Evolutionary conservation across 2,888 invertebrate species (phyloP), one percentile per base, ranked within the genome.

Genomic region (Yponomeuta cagnagella): DNA sequence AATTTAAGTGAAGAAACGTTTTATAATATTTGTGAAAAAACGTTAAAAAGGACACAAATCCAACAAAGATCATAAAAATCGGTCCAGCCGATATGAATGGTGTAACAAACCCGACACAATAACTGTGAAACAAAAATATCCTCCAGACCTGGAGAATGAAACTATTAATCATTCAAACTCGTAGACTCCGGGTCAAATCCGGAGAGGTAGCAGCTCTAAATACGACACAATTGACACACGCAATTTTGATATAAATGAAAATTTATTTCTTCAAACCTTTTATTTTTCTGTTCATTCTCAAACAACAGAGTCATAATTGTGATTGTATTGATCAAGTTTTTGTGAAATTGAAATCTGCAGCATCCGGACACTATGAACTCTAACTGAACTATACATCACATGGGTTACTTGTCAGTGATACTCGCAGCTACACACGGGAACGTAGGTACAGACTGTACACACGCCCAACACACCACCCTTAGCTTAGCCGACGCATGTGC

Each of bases 391-490:
- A 75, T 69, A 70, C 76, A 73, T 73, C 74, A 83, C 84, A 82
- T 72, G 81, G 75, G 76, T 78, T 77, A 88, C 85, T 84, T 73
- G 74, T 75, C 87, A 87, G 77, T 77, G 64, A 87, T 86, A 86
- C 86, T 79, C 74, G 75, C 77, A 75, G 75, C 73, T 75, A 68
- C 74, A 76, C 71, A 72, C 74, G 12, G 12, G 23, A 52, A 23
- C 48, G 30, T 80, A 81, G 81, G 84, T 81, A 86, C 86, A 84
- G 83, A 86, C 85, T 85, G 63, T 77, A 86, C 86, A 86, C 72
- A 77, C 73, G 80, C 76, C 82, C 79, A 76, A 82, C 79, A 81
- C 79, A 76, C 80, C 78, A 78, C 75, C 76, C 78, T 75, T 85
- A 84, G 84, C 78, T 84, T 65, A 65, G 65, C 33, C 31, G 30